Conservation (phyloP, 1,140 invertebrate species). For the Parapsyche elsis region DNA sequence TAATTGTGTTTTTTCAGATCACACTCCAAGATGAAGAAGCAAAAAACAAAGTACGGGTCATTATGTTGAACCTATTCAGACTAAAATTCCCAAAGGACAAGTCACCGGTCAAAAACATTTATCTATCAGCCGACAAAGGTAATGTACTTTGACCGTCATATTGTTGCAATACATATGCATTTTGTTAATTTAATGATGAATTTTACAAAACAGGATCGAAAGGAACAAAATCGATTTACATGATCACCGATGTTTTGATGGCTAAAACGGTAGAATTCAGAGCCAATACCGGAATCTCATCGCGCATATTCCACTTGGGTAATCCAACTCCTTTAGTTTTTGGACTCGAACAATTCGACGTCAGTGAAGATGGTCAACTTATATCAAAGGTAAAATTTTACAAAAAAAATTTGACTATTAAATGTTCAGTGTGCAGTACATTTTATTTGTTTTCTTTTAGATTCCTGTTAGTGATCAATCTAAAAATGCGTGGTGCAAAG, state of each 20-base stretch:
- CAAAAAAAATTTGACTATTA: constrained; percentile 53
- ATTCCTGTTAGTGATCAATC: constrained; percentile 62
- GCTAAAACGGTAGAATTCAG: constrained; percentile 67
- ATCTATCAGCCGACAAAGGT: constrained; percentile 57
- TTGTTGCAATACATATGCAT: too few relatives aligned
- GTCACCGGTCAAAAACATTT: constrained; percentile 63
- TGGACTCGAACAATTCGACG: constrained; percentile 63
- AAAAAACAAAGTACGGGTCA: constrained; percentile 67
- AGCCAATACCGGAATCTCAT: constrained; percentile 63
- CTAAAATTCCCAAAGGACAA: constrained; percentile 60
- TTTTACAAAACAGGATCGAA: constrained; percentile 59
- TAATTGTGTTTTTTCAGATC: constrained; percentile 60
- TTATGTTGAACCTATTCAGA: constrained; percentile 64
- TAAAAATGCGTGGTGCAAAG: constrained; percentile 63
- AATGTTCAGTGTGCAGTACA: constrained; percentile 5
- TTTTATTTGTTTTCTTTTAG: constrained; percentile 59
- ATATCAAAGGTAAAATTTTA: constrained; percentile 41
- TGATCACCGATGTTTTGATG: constrained; percentile 66
- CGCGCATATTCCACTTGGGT: constrained; percentile 66
- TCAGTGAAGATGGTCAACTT: constrained; percentile 64
- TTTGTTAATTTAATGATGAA: not conserved
- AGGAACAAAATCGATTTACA: constrained; percentile 65
- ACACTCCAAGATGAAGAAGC: constrained; percentile 66
- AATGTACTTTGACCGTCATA: not conserved
- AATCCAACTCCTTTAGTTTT: constrained; percentile 65